Conservation (phyloP, 2,888 invertebrate genomes). For the Chymomyza amoena region DNA sequence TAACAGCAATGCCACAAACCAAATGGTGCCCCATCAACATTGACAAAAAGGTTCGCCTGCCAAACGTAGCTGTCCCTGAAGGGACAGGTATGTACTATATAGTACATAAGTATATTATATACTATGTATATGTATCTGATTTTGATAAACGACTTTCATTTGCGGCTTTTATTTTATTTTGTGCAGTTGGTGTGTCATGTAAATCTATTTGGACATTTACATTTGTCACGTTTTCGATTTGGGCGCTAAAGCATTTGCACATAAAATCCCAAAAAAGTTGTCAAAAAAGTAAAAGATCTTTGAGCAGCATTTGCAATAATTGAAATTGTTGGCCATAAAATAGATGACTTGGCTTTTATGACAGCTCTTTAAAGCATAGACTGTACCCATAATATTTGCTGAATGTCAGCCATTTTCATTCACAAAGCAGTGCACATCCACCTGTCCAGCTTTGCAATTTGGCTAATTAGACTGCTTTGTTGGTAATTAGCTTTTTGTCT, state of each 20-base stretch:
- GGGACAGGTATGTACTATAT: neutral
- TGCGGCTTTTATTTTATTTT: conserved; percentile 20
- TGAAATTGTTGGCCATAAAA: conserved; percentile 45
- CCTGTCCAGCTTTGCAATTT: conserved; percentile 25
- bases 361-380: neutral
- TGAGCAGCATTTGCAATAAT: conserved; percentile 37
- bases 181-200: conserved; percentile 23
- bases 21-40: conserved; percentile 26
- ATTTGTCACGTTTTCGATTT: conserved; percentile 59
- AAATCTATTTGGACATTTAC: conserved; percentile 58
- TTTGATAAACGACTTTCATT: conserved; percentile 60
- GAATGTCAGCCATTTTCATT: neutral
- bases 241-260: neutral
- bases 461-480: conserved; percentile 37
- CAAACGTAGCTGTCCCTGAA: conserved; percentile 48
- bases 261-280: neutral
- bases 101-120: neutral
- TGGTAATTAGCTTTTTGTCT: conserved; percentile 7
- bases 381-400: neutral
- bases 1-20: conserved; percentile 19
- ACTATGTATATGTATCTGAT: conserved; percentile 29
- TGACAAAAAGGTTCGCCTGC: conserved; percentile 42
- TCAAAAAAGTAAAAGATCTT: neutral
- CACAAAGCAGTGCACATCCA: neutral
- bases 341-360: conserved; percentile 10